Evolutionary conservation across 2,888 invertebrate genomes (phyloP).

Genomic region (Serripes groenlandicus): DNA sequence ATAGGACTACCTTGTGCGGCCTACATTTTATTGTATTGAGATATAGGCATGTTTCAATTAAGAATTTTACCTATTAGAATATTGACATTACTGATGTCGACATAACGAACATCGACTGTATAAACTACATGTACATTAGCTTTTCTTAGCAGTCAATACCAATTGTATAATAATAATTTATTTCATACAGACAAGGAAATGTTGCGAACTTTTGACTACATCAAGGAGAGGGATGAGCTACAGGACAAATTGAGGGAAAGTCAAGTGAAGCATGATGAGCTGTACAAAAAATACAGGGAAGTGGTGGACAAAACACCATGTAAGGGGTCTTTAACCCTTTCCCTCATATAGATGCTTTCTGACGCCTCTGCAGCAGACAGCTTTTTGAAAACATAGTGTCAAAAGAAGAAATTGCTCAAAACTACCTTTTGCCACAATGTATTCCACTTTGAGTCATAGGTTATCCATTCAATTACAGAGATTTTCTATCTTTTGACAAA

Average conservation of each 20-base stretch:
- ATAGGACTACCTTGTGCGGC: too few relatives aligned
- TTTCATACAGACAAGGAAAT: slow-evolving; percentile 32
- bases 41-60: too few relatives aligned
- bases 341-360: not conserved
- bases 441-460: not conserved
- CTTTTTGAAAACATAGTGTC: not conserved
- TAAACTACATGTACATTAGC: too few relatives aligned
- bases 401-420: not conserved
- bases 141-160: too few relatives aligned
- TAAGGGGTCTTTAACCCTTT: not conserved
- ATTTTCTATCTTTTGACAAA: too few relatives aligned
- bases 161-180: too few relatives aligned
- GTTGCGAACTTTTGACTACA: slow-evolving; percentile 34
- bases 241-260: slow-evolving; percentile 40
- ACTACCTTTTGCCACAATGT: not conserved
- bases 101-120: too few relatives aligned
- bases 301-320: slow-evolving; percentile 4
- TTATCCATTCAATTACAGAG: too few relatives aligned
- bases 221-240: slow-evolving; percentile 40
- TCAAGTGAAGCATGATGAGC: slow-evolving; percentile 39
- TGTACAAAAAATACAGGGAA: slow-evolving; percentile 30
- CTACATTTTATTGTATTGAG: too few relatives aligned
- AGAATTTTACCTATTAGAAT: too few relatives aligned
- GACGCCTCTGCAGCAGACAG: not conserved
- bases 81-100: too few relatives aligned